Conservation (phyloP, 2,797 vertebrate species). For the Limosa lapponica region DNA sequence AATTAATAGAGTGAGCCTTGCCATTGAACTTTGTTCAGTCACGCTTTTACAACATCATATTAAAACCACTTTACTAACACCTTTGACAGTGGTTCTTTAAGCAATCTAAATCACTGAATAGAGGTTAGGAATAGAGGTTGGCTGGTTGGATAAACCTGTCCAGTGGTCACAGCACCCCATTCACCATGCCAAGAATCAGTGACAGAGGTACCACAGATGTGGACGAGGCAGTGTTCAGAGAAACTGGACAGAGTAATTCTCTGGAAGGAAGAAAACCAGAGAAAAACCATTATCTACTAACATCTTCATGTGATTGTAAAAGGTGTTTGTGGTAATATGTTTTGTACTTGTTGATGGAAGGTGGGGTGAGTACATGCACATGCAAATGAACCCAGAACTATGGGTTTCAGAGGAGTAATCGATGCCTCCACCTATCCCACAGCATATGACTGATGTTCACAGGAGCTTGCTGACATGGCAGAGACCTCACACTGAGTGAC, state of each 20-base stretch:
- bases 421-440: background rate
- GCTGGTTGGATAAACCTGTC: background rate
- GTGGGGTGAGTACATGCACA: background rate
- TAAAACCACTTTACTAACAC: background rate
- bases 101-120: background rate
- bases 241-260: background rate
- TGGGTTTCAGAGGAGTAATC: background rate
- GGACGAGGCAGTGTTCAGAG: background rate
- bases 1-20: background rate
- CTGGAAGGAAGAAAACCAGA: background rate
- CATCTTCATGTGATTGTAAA: background rate
- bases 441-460: background rate
- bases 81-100: background rate
- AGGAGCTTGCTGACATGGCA: background rate
- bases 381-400: background rate
- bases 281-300: background rate
- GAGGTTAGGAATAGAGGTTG: background rate
- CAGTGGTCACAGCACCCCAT: background rate
- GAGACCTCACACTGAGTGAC: background rate
- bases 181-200: background rate
- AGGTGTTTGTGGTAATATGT: fast-evolving
- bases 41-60: background rate
- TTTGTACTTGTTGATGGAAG: background rate
- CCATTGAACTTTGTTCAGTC: background rate
- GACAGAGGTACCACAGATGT: background rate